Evolutionary conservation across 1,140 invertebrate species (phyloP), one percentile per base, ranked within the genome.

Genomic region (Pseudomyrmex sp.): DNA sequence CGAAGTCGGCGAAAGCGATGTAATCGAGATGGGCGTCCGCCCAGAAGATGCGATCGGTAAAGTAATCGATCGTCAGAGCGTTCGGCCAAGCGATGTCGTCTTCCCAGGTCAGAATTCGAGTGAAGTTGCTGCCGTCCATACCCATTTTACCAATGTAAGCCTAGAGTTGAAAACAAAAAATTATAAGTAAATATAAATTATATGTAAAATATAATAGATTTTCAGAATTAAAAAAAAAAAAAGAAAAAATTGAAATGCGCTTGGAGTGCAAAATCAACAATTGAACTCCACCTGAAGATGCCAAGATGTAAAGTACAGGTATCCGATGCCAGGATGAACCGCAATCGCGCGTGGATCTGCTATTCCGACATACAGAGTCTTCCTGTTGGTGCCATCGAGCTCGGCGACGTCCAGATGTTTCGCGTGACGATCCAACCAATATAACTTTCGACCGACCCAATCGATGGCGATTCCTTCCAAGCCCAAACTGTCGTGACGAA

Each of bases 11-110:
- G 74, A 96, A 99, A 26, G 98, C 99, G 48, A 99, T 99, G 88
- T 99, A 99, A 94, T 99, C 99, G 35, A 99, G 95, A 96, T 99
- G 99, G 86, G 99, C 99, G 93, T 99, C 99, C 0, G 98, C 99
- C 97, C 98, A 99, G 94, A 98, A 99, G 18, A 99, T 96, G 87
- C 97, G 96, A 87, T 99, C 97, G 2, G 98, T 98, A 91, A 99
- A 99, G 91, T 98, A 99, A 91, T 99, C 99, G 68, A 99, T 97
- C 0, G 99, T 98, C 0, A 99, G 92, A 2, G 98, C 99, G 93
- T 99, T 99, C 0, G 99, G 99, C 99, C 99, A 99, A 15, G 99
- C 99, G 18, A 99, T 97, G 89, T 99, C 98, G 77, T 99, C 96
- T 90, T 99, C 97, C 96, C 97, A 98, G 12, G 97, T 98, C 7